These are phyloP conservation scores for Heterohyrax brucei DNA, from an alignment of 2,797 vertebrate genomes.

Conservation along the genomic window DNA sequence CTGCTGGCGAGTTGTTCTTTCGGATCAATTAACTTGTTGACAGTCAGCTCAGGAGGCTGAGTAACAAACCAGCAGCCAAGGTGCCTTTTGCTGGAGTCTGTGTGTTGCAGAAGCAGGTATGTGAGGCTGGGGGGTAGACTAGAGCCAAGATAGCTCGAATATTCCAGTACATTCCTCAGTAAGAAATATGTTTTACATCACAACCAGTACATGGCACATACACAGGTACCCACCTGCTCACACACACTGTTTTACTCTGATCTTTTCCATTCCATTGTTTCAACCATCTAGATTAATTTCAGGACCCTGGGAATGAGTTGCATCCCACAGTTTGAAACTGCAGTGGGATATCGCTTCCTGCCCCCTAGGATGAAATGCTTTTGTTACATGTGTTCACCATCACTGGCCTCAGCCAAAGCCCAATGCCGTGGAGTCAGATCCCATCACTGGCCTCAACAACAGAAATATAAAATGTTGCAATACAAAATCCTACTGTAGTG, in stretches of 20 bases:
- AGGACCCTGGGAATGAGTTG: background rate
- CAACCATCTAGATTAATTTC: background rate
- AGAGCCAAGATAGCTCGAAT: background rate
- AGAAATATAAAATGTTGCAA: background rate
- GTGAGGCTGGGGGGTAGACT: background rate
- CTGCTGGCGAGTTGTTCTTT: slow-evolving; percentile 72
- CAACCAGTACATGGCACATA: background rate
- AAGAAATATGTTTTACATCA: slow-evolving; percentile 1
- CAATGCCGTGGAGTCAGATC: too few relatives aligned
- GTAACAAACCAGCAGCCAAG: slow-evolving; percentile 64
- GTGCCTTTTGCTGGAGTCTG: slow-evolving; percentile 47
- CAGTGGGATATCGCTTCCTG: background rate
- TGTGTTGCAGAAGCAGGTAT: background rate
- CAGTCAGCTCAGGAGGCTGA: background rate
- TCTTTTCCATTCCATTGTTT: slow-evolving; percentile 31
- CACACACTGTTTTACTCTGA: background rate
- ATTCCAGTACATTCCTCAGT: background rate
- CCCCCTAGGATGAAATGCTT: background rate
- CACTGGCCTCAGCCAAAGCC: too few relatives aligned
- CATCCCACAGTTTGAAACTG: background rate
- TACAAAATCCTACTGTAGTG: background rate
- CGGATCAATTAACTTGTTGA: slow-evolving; percentile 74
- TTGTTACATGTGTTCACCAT: background rate
- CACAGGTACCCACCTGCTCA: background rate
- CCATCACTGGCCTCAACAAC: background rate